These are phyloP conservation scores for Propithecus perrieri DNA, from an alignment of 2,797 vertebrate species.

Conservation along the genomic window DNA sequence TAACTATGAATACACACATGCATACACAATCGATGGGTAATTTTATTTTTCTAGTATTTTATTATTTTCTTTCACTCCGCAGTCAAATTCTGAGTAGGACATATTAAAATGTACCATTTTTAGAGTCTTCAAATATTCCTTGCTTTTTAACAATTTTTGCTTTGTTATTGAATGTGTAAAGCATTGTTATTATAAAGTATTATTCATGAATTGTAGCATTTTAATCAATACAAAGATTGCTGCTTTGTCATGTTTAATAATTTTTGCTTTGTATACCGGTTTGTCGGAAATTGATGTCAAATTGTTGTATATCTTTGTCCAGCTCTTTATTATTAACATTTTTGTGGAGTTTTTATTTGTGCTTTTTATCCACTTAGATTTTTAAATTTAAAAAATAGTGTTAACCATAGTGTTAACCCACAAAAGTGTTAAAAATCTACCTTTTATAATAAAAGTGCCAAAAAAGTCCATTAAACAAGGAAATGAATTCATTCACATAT, in stretches of 20 bases:
- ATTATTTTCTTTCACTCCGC: not conserved
- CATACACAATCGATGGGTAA: not conserved
- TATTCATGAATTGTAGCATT: not conserved
- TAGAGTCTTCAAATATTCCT: not conserved
- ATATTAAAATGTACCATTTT: not conserved
- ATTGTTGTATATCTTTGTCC: not conserved
- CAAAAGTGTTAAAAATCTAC: not conserved
- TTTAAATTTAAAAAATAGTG: not conserved
- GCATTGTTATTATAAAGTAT: not conserved
- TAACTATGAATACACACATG: not conserved
- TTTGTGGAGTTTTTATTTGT: not conserved
- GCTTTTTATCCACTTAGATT: not conserved
- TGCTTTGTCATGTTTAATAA: not conserved
- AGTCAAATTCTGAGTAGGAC: not conserved
- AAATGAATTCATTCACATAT: not conserved
- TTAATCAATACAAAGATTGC: not conserved
- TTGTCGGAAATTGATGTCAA: not conserved
- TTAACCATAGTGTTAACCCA: not conserved
- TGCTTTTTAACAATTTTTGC: not conserved
- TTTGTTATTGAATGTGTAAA: not conserved
- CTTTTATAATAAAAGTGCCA: not conserved
- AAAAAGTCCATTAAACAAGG: not conserved
- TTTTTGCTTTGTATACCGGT: slow-evolving; percentile 15
- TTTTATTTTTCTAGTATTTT: slow-evolving; percentile 22
- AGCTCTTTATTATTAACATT: not conserved